Evolutionary conservation across 1,140 invertebrate genomes (phyloP), one percentile per base, ranked within the genome.

Genomic region (Zophobas morio): DNA sequence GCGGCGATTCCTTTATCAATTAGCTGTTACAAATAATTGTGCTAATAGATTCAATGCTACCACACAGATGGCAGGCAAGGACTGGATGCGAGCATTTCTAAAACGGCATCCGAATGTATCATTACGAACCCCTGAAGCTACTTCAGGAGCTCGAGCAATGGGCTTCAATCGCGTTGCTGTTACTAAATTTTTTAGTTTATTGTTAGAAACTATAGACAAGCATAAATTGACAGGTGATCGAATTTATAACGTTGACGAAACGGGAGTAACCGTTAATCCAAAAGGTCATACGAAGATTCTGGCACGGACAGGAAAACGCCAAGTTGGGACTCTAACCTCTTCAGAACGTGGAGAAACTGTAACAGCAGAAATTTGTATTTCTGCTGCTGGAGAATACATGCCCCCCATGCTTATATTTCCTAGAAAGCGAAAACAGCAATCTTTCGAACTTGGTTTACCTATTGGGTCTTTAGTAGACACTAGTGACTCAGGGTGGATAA

Each of bases 111-210:
- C 42, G 8, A 8, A 46, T 3, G 3, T 46, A 8, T 46, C 42
- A 4, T 4, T 46, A 3, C 3, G 42, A 8, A 53, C 51, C 6
- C 72, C 72, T 2, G 75, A 79, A 60, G 78, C 79, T 51, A 77
- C 76, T 37, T 77, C 75, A n/a, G 57, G 35, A 32, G 70, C 75
- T 49, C 35, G 76, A 33, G 71, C 49, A 32, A 70, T 72, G 40
- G 76, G 72, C 6, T 80, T 80, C 36, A 78, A 74, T 46, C 66
- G 39, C 70, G 70, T 66, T 34, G 66, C 76, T 33, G 66, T 78
- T 6, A 47, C 57, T 2, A 5, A 47, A 6, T 77, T 79, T 63
- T 79, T 74, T 54, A 42, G 37, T 4, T 51, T 77, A 34, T 37
- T 79, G 6, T 4, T 8, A 46, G 42, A 46, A 46, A 46, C 8